A percentile compares a stretch with the other conserved stretches of the same genome.
phyloP scores from a whole-genome alignment of 2,888 invertebrate genomes.

The Phoenoteleia sp. region DNA sequence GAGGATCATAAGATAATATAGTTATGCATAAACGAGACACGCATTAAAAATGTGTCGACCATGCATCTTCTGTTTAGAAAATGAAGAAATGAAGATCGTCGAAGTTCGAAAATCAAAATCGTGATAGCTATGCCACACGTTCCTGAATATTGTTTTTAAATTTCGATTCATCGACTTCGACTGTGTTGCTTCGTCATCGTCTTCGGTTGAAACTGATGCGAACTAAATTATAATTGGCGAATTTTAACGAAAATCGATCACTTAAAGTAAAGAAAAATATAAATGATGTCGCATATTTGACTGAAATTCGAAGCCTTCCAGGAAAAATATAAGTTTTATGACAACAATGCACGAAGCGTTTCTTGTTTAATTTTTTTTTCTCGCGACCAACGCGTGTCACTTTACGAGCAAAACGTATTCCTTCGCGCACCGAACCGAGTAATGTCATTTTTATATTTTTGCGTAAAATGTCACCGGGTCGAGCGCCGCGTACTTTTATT shows the following conservation, averaged over 20 bases:
- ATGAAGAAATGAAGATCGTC: slow-evolving; percentile 12
- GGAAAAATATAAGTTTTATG: slow-evolving; percentile 56
- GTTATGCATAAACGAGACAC: slow-evolving; percentile 70
- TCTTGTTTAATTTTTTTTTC: slow-evolving; percentile 51
- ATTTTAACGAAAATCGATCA: slow-evolving; percentile 35
- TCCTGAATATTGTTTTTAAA: slow-evolving; percentile 21
- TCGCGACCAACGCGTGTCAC: slow-evolving; percentile 74
- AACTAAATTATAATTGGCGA: slow-evolving; percentile 29
- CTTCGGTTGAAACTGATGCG: background rate
- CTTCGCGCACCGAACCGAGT: slow-evolving; percentile 72
- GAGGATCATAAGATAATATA: slow-evolving; percentile 85
- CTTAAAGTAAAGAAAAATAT: slow-evolving; percentile 12
- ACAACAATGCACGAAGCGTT: slow-evolving; percentile 46
- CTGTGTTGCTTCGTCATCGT: slow-evolving; percentile 2
- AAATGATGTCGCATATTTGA: slow-evolving; percentile 47
- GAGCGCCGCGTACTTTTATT: slow-evolving; percentile 64
- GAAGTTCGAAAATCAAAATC: slow-evolving; percentile 59
- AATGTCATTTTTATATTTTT: slow-evolving; percentile 68
- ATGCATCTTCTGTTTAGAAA: slow-evolving; percentile 25
- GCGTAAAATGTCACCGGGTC: slow-evolving; percentile 65
- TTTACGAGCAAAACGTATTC: slow-evolving; percentile 82
- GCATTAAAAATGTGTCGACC: slow-evolving; percentile 31
- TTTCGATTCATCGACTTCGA: slow-evolving; percentile 1
- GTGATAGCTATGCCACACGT: slow-evolving; percentile 34
- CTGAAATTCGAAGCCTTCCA: slow-evolving; percentile 63